Conservation (phyloP, 1,140 invertebrate species). For the Carposina sasakii region DNA sequence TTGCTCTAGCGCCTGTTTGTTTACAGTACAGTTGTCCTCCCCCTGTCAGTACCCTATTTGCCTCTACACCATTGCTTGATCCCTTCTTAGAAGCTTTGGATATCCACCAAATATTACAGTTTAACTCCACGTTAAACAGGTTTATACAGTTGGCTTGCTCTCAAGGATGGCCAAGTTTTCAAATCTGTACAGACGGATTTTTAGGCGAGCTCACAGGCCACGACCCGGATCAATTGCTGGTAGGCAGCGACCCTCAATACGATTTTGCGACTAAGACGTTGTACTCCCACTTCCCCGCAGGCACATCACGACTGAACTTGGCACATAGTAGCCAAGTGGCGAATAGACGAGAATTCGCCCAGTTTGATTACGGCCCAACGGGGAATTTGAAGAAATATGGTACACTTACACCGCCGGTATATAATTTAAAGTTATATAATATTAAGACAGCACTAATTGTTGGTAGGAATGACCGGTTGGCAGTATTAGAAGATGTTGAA, state of each 20-base stretch:
- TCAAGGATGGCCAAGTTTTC: neutral
- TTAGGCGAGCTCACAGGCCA: no score
- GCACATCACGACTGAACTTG: neutral
- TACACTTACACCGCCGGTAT: neutral
- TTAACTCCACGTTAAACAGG: neutral
- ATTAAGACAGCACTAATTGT: neutral
- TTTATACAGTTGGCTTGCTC: neutral
- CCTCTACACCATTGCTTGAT: neutral
- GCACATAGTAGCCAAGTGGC: neutral
- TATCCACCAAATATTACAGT: neutral
- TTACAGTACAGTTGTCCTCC: neutral
- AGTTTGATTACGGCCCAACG: neutral
- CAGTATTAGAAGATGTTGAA: neutral
- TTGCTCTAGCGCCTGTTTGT: neutral
- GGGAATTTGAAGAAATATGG: neutral
- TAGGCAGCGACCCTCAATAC: neutral
- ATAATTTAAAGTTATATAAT: neutral
- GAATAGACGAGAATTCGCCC: neutral
- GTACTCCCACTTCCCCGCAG: neutral
- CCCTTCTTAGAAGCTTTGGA: neutral
- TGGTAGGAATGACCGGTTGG: neutral
- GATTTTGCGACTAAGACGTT: neutral
- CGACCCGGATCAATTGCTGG: neutral
- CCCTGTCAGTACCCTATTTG: neutral
- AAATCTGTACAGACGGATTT: neutral